phyloP scores from a whole-genome alignment of 2,888 invertebrate genomes.

The Portevinia maculata region DNA sequence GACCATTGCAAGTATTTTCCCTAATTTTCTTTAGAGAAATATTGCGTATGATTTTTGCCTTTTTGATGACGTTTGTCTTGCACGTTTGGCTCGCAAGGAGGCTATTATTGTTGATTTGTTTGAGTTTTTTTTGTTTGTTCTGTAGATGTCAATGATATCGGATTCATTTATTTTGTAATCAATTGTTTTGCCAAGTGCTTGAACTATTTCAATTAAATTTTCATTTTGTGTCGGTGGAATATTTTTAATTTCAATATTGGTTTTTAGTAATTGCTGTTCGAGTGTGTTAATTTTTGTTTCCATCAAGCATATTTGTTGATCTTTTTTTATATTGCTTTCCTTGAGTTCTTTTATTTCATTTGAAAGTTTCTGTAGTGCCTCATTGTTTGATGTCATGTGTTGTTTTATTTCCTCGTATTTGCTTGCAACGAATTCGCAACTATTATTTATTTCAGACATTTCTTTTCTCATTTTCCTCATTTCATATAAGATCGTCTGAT shows the following conservation, averaged over 20 bases:
- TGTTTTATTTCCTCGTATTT: constrained; percentile 38
- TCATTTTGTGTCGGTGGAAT: constrained; percentile 15
- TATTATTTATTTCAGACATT: constrained; percentile 18
- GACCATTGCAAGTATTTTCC: constrained; percentile 1
- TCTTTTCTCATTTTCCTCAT: constrained; percentile 24
- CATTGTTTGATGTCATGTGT: constrained; percentile 30
- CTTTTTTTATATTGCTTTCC: no score
- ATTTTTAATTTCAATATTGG: not conserved
- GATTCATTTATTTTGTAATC: not conserved
- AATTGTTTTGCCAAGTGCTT: not conserved
- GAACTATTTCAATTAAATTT: constrained; percentile 4
- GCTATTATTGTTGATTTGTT: not conserved
- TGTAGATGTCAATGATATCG: not conserved
- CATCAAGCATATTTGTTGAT: no score
- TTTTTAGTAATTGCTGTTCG: not conserved
- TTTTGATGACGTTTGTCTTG: not conserved
- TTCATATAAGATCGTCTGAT: not conserved
- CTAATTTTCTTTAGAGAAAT: not conserved
- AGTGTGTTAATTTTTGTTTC: not conserved
- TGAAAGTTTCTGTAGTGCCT: constrained; percentile 25
- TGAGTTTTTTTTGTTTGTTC: not conserved
- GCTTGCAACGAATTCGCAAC: constrained; percentile 30
- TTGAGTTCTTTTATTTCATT: constrained; percentile 19
- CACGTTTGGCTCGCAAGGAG: not conserved
- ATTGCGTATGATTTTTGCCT: not conserved